Evolutionary conservation across 2,888 invertebrate species (phyloP).

Genomic region (Ganaspis brasiliensis): DNA sequence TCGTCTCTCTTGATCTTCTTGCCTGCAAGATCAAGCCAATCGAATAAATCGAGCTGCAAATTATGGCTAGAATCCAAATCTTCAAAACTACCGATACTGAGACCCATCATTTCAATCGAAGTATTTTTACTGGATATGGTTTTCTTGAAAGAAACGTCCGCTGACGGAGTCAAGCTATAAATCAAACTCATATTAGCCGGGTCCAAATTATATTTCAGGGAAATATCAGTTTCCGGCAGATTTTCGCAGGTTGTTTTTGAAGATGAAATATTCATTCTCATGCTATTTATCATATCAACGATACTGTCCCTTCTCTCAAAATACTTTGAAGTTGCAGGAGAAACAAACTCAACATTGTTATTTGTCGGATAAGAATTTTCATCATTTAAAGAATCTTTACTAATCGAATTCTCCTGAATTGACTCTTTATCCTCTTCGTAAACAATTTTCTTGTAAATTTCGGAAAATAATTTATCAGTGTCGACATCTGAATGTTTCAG

Average conservation of each 20-base stretch:
- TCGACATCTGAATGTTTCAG: conserved; percentile 4
- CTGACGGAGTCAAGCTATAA: conserved; percentile 73
- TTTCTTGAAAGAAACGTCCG: conserved; percentile 47
- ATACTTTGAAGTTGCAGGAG: conserved; percentile 44
- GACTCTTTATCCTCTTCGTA: background rate
- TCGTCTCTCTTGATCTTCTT: conserved; percentile 21
- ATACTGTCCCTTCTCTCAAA: conserved; percentile 66
- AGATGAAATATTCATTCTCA: conserved; percentile 66
- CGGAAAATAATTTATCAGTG: background rate
- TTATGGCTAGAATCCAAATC: background rate
- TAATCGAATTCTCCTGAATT: background rate
- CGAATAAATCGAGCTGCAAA: background rate
- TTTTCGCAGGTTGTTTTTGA: conserved; percentile 59
- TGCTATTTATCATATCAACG: conserved; percentile 67
- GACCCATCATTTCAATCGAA: conserved; percentile 34
- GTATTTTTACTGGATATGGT: conserved; percentile 28
- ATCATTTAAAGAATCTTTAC: background rate
- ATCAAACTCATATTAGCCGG: conserved; percentile 70
- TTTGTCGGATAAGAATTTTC: background rate
- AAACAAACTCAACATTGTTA: conserved; percentile 2
- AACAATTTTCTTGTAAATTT: background rate
- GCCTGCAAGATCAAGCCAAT: conserved; percentile 49
- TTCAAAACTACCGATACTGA: conserved; percentile 22
- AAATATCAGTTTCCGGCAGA: conserved; percentile 64
- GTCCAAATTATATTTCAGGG: conserved; percentile 72